Base-by-base conservation (phyloP, 1,140 invertebrate species). In the Euborellia annulipes region DNA sequence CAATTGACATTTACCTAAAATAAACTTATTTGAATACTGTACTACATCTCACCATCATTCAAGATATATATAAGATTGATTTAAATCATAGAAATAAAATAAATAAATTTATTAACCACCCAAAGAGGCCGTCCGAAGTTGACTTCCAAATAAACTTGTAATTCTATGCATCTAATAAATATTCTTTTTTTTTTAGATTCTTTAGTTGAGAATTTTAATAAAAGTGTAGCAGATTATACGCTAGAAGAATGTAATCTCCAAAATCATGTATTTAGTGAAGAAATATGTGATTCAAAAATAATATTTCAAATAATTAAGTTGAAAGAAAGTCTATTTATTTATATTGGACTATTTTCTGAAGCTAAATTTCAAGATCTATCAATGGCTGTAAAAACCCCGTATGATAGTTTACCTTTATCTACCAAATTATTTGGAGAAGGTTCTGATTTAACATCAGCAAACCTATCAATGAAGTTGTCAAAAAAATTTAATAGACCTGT, bases 341-440 rank as follows among this genome's bases (percentile, higher is more conserved):
- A 63, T 61, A 40, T 65, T 20, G 63, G 63, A 23, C 49, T 62
- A 45, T 27, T 18, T 3, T 43, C 37, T 4, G 50, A 64, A 13
- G 20, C 50, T 17, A 45, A 16, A 2, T 62, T 67, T 23, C 14
- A 36, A n/a, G 62, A 67, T 41, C 47, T 67, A 0, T 58, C 62
- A 0, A 38, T 65, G 11, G 61, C 63, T 1, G 53, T 64, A 36
- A 21, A 46, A 7, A 58, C 61, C 14, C 46, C 41, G 0, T 62
- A 59, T 41, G 57, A 62, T 17, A 48, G 19, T 8, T 47, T 45
- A 3, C 58, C 61, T 14, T 38, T 66, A 23, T 46, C 59, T 1
- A 65, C 65, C 1, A 67, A 62, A 52, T 48, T 68, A 18, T 41
- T 67, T 44, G 65, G 66, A 43, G 23, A 55, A 1, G 37, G 51